These are phyloP conservation scores for Dicrostonyx torquatus DNA, from an alignment of 2,797 vertebrate species.

Conservation along the genomic window DNA sequence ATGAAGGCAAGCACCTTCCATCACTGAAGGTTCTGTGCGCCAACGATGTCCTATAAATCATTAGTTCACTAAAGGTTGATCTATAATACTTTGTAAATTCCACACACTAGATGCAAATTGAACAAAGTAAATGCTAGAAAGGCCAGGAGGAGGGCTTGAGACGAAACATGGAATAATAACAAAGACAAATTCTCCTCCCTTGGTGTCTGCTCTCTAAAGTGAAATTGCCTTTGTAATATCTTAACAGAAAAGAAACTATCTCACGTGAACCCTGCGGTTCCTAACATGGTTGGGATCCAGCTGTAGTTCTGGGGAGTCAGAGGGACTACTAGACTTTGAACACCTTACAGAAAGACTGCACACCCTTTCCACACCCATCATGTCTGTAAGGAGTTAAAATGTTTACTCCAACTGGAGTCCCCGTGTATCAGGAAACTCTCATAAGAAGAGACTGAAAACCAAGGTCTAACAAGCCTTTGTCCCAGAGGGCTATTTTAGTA, in stretches of 20 bases:
- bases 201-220: not conserved
- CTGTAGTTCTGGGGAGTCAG: not conserved
- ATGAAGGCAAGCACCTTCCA: not conserved
- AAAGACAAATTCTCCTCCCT: not conserved
- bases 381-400: slow-evolving; percentile 10
- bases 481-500: slow-evolving; percentile 15
- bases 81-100: not conserved
- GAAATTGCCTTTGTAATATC: not conserved
- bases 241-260: not conserved
- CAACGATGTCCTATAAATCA: not conserved
- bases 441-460: not conserved
- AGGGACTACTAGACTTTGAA: not conserved
- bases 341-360: not conserved
- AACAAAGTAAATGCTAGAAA: not conserved
- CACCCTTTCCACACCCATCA: not conserved
- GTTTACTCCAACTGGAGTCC: not conserved
- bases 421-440: not conserved
- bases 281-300: not conserved
- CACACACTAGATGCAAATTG: not conserved
- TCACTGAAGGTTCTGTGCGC: not conserved
- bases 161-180: not conserved
- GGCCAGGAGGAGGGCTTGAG: not conserved
- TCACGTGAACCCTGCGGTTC: not conserved
- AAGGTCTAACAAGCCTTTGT: not conserved
- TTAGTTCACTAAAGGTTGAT: not conserved